phyloP scores from a whole-genome alignment of 2,888 invertebrate species.

The Metopia argyrocephala region DNA sequence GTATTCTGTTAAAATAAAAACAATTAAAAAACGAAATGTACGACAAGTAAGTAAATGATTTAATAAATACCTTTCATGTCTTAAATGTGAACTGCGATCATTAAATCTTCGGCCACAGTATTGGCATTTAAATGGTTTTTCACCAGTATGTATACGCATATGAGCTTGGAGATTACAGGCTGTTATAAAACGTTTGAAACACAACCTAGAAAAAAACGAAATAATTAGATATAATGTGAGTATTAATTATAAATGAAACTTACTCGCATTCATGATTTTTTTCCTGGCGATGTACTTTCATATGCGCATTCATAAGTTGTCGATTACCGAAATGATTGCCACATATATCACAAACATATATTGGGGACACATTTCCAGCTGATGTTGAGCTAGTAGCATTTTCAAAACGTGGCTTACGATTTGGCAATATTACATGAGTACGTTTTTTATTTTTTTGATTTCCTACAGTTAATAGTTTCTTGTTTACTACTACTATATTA shows the following conservation, averaged over 20 bases:
- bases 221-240: not conserved
- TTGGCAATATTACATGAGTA: not conserved
- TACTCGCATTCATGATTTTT: conserved; percentile 67
- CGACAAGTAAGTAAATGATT: no score
- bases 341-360: conserved; percentile 67
- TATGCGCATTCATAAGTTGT: conserved; percentile 67
- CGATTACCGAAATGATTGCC: conserved; percentile 68
- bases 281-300: conserved; percentile 69
- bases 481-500: not conserved
- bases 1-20: conserved; percentile 67
- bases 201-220: conserved; percentile 62
- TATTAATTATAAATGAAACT: conserved; percentile 14
- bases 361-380: not conserved
- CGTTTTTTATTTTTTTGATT: not conserved
- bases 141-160: conserved; percentile 74
- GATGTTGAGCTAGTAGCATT: not conserved
- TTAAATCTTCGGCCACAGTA: conserved; percentile 73
- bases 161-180: conserved; percentile 72
- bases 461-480: not conserved
- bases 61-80: conserved; percentile 74
- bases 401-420: not conserved
- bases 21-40: not conserved
- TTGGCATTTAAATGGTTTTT: conserved; percentile 71
- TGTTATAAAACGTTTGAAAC: conserved; percentile 70
- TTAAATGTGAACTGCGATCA: conserved; percentile 76